A percentile compares a stretch with the other conserved stretches of the same genome.
phyloP scores from a whole-genome alignment of 2,888 invertebrate species.

The Dione vanillae region DNA sequence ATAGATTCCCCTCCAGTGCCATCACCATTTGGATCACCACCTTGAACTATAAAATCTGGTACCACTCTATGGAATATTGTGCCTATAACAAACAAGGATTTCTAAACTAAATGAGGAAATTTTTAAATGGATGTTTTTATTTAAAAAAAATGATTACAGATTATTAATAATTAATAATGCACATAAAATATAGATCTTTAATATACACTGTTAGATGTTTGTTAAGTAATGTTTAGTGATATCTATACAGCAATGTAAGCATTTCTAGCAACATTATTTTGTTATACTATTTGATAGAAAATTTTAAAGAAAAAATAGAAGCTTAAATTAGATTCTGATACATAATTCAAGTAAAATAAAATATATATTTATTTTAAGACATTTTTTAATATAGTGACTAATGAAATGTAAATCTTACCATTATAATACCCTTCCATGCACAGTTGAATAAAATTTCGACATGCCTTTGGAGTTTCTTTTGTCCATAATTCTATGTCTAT shows the following conservation, averaged over 20 bases:
- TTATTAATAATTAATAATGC: no score
- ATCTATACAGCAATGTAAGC: no score
- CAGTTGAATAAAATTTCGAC: slow-evolving; percentile 96
- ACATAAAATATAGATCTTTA: no score
- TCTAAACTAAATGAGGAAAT: background rate
- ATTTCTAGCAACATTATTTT: no score
- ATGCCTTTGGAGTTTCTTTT: slow-evolving; percentile 97
- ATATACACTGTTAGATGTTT: no score
- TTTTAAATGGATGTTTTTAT: background rate
- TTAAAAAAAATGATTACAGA: background rate
- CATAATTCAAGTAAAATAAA: no score
- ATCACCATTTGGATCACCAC: slow-evolving; percentile 98
- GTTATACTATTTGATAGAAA: no score
- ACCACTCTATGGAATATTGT: slow-evolving; percentile 97
- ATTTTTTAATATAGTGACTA: no score
- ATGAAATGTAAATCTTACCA: slow-evolving; percentile 63
- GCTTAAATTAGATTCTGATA: no score
- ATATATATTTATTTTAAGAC: no score
- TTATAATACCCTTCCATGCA: slow-evolving; percentile 98
- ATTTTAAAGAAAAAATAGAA: no score
- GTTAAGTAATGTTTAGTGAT: no score
- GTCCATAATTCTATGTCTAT: slow-evolving; percentile 99
- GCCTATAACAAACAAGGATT: slow-evolving; percentile 55
- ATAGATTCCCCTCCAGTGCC: slow-evolving; percentile 98
- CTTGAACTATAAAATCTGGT: slow-evolving; percentile 97